These are phyloP conservation scores for Styela clava DNA, from an alignment of 23 tunicate species.

Conservation along the genomic window DNA sequence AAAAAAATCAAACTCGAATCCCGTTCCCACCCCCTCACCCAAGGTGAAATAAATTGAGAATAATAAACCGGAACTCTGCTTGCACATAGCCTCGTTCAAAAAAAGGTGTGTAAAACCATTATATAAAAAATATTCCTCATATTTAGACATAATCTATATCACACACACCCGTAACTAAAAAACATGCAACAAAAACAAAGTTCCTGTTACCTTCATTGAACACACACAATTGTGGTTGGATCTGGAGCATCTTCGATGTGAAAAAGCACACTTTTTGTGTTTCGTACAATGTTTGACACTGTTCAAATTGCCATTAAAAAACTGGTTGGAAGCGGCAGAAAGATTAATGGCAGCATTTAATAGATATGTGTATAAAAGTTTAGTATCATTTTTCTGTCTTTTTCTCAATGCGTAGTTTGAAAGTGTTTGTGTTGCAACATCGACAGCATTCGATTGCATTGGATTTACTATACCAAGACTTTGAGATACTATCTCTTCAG, in stretches of 20 bases:
- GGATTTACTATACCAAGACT: background rate
- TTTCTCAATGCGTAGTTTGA: background rate
- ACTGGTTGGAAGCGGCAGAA: background rate
- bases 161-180: no score
- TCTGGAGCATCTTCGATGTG: background rate
- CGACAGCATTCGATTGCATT: background rate
- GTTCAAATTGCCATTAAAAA: background rate
- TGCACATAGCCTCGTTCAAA: no score
- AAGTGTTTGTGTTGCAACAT: background rate
- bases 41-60: no score
- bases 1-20: no score
- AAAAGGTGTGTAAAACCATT: no score
- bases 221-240: background rate
- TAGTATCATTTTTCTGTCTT: background rate
- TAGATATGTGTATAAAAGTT: background rate
- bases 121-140: no score
- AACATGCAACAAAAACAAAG: no score
- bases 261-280: background rate
- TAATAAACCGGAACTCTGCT: no score
- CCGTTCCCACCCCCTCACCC: no score
- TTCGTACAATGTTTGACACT: background rate
- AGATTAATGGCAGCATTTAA: slow-evolving; percentile 5
- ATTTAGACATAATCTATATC: no score
- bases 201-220: background rate
- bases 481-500: background rate